Conservation (phyloP, 2,113 vertebrate genomes). For the Carettochelys insculpta region DNA sequence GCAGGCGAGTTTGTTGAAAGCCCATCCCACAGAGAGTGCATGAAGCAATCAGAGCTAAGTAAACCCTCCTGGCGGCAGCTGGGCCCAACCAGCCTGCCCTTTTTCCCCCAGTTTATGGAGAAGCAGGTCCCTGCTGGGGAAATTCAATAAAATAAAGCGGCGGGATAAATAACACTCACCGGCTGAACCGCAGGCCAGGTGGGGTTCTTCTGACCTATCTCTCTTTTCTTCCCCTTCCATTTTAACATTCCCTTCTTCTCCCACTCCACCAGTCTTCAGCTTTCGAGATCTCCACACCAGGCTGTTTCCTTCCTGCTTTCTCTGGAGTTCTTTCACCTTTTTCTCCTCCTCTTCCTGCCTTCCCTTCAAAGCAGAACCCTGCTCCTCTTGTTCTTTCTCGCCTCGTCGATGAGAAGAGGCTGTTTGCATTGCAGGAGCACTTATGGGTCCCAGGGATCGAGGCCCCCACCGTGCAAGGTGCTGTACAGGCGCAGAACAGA, state of each 20-base stretch:
- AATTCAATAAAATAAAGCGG: neutral
- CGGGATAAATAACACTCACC: constrained; percentile 9
- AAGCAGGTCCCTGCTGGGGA: constrained; percentile 52
- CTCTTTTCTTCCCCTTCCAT: neutral
- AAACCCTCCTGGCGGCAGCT: constrained; percentile 60
- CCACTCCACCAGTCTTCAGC: neutral
- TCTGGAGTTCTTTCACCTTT: neutral
- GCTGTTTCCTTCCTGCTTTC: neutral
- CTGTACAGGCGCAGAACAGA: neutral
- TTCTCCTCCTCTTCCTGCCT: neutral
- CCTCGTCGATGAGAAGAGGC: neutral
- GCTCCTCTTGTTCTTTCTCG: neutral
- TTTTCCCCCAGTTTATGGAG: constrained; percentile 71
- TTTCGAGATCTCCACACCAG: neutral
- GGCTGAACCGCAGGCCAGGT: neutral
- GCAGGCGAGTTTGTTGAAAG: constrained; percentile 2
- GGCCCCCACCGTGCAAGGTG: neutral
- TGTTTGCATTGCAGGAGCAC: neutral
- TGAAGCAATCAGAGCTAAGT: constrained; percentile 46
- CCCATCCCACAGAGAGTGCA: constrained; percentile 37
- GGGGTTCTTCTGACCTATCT: constrained; percentile 12
- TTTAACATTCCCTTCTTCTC: neutral
- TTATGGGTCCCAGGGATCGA: neutral
- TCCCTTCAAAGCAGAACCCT: neutral
- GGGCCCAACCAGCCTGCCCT: constrained; percentile 62